Evolutionary conservation across 2,113 vertebrate genomes (phyloP).

Genomic region (Balaenoptera acutorostrata): DNA sequence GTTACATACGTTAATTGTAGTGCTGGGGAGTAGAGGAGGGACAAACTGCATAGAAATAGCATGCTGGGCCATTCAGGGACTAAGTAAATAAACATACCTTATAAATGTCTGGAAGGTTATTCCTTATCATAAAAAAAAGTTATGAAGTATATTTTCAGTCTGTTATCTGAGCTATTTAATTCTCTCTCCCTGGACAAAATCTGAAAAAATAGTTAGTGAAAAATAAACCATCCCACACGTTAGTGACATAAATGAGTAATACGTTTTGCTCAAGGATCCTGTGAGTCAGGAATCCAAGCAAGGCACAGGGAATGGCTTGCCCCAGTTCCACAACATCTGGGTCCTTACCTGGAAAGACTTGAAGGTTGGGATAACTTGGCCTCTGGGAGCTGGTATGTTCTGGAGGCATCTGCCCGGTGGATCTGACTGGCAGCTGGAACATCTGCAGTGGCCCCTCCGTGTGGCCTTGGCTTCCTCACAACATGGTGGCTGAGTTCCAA

Average conservation of each 20-base stretch:
- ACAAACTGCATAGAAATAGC: neutral
- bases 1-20: neutral
- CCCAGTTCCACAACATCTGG: neutral
- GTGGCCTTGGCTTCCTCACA: neutral
- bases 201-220: neutral
- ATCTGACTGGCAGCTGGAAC: neutral
- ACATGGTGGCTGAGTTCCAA: neutral
- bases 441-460: neutral
- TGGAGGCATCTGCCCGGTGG: neutral
- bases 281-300: neutral
- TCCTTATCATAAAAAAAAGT: neutral
- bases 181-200: neutral
- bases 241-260: neutral
- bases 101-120: neutral
- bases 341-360: neutral
- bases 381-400: neutral
- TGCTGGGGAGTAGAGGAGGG: too few species aligned
- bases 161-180: neutral
- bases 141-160: neutral
- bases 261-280: neutral
- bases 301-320: neutral
- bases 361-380: too few species aligned
- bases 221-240: neutral
- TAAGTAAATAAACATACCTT: neutral
- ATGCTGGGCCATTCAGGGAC: neutral